These are phyloP conservation scores for Sebastes wilsoni DNA, from an alignment of 2,797 vertebrate genomes.

Conservation along the genomic window DNA sequence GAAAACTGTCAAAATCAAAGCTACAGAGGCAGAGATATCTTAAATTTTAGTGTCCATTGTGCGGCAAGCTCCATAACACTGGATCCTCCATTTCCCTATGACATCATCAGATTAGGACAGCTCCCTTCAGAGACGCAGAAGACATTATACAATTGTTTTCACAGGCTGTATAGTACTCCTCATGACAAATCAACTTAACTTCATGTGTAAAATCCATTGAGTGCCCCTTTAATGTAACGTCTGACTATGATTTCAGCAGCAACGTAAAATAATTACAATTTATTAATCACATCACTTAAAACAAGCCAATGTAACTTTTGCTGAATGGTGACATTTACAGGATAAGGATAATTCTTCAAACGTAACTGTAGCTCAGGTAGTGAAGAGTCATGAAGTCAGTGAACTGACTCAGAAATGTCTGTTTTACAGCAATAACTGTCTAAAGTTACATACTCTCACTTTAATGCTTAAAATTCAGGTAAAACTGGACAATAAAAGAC, in stretches of 20 bases:
- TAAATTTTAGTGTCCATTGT: background rate
- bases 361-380: background rate
- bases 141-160: background rate
- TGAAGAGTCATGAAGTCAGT: background rate
- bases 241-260: background rate
- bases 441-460: background rate
- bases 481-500: background rate
- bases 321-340: too few relatives aligned
- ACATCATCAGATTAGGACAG: background rate
- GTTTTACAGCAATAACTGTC: background rate
- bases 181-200: background rate
- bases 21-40: background rate
- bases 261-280: too few relatives aligned
- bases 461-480: background rate
- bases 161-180: background rate
- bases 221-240: background rate
- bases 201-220: background rate
- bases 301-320: too few relatives aligned
- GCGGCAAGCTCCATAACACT: background rate
- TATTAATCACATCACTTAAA: too few relatives aligned
- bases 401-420: background rate
- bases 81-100: background rate
- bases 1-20: background rate
- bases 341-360: too few relatives aligned
- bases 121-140: background rate